Evolutionary conservation across 2,113 vertebrate species (phyloP).

Genomic region (Gambusia affinis): DNA sequence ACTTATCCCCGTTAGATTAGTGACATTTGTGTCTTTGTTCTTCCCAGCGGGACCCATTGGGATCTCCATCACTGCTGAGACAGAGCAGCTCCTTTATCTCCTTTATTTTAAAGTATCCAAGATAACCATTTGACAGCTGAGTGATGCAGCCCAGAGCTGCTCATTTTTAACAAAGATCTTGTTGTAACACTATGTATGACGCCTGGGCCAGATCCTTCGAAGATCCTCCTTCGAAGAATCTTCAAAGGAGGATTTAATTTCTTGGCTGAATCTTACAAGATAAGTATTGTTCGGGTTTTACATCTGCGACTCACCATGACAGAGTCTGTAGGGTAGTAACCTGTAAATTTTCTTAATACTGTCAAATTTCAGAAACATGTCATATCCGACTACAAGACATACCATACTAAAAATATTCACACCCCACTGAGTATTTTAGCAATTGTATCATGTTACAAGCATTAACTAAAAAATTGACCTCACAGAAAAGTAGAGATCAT

Average conservation of each 20-base stretch:
- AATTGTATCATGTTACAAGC: no score
- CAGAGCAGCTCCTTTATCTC: constrained; percentile 36
- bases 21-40: constrained; percentile 70
- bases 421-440: no score
- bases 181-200: constrained; percentile 18
- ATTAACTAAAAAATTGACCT: no score
- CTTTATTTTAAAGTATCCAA: constrained; percentile 39
- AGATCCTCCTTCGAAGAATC: no score
- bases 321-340: not conserved
- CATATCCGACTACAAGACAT: not conserved
- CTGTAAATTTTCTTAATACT: no score
- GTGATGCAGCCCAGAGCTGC: constrained; percentile 6
- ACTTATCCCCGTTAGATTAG: constrained; percentile 63
- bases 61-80: constrained; percentile 51
- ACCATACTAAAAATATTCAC: not conserved
- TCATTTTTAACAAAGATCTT: constrained; percentile 21
- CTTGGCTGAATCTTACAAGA: not conserved
- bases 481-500: no score
- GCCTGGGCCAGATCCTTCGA: not conserved
- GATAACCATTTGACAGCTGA: constrained; percentile 45
- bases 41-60: constrained; percentile 54
- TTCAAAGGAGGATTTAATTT: not conserved
- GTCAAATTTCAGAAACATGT: no score
- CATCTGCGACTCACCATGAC: no score
- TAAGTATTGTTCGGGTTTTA: not conserved